Conservation (phyloP, 2,797 vertebrate species). For the Intellagama lesueurii region DNA sequence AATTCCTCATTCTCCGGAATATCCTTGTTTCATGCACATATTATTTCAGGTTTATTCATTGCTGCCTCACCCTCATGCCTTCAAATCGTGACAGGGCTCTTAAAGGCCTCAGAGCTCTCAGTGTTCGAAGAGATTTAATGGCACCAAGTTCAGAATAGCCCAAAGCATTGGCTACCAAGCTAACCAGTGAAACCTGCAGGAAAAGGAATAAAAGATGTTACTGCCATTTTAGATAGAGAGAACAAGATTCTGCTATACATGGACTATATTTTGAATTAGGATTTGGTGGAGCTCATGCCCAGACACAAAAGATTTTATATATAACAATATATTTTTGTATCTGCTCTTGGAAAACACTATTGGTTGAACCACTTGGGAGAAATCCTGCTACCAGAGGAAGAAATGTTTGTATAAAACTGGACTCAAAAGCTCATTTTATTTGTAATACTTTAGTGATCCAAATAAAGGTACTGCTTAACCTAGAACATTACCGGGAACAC, state of each 20-base stretch:
- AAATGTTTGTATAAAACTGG: too few species aligned
- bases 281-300: too few species aligned
- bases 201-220: not conserved
- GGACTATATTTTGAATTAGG: not conserved
- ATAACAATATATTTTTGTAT: too few species aligned
- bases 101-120: conserved; percentile 94
- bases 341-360: too few species aligned
- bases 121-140: conserved; percentile 96
- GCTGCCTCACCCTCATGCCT: conserved; percentile 95
- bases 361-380: too few species aligned
- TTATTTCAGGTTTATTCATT: conserved; percentile 51
- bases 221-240: not conserved
- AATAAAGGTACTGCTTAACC: too few species aligned
- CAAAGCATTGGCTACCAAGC: conserved; percentile 90
- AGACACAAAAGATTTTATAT: not conserved
- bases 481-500: too few species aligned
- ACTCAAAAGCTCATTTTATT: too few species aligned
- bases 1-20: conserved; percentile 43
- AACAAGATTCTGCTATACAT: not conserved
- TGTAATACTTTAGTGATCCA: not conserved
- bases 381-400: too few species aligned
- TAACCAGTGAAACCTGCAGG: conserved; percentile 92
- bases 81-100: conserved; percentile 97
- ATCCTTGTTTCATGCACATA: conserved; percentile 48
- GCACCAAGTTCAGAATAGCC: conserved; percentile 87